Percentiles rank a stretch among this genome's conserved stretches.
phyloP scores from a whole-genome alignment of 2,113 vertebrate species.

The Nyctereutes procyonoides region DNA sequence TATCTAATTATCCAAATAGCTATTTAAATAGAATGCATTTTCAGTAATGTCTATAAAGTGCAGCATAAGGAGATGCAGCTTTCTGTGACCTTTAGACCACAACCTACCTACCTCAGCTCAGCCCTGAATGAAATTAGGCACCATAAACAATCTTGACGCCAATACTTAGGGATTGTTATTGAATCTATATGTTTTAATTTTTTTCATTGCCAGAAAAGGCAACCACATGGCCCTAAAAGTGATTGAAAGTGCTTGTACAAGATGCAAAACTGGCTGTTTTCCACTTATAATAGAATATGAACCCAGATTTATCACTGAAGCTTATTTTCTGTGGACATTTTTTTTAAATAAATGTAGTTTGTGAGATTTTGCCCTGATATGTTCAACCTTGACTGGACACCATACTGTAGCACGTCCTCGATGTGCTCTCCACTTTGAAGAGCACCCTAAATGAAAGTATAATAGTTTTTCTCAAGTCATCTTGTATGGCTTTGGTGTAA shows the following conservation, averaged over 20 bases:
- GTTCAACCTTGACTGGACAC: not conserved
- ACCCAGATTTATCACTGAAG: slow-evolving; percentile 24
- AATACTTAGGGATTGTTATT: not conserved
- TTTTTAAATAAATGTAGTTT: slow-evolving; percentile 53
- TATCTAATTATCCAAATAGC: slow-evolving; percentile 69
- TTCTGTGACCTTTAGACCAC: slow-evolving; percentile 38
- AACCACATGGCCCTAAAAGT: slow-evolving; percentile 47
- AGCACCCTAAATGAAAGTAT: not conserved
- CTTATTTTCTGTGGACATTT: slow-evolving; percentile 54
- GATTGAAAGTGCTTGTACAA: slow-evolving; percentile 46
- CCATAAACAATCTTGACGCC: not conserved
- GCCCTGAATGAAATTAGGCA: not conserved
- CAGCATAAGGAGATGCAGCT: slow-evolving; percentile 22
- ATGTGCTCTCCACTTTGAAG: not conserved
- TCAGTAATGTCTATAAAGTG: slow-evolving; percentile 54
- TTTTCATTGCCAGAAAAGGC: slow-evolving; percentile 46
- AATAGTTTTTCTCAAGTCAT: not conserved
- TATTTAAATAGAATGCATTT: slow-evolving; percentile 71
- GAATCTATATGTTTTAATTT: slow-evolving; percentile 57
- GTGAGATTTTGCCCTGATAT: not conserved
- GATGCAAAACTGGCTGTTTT: slow-evolving; percentile 56
- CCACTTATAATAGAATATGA: not conserved
- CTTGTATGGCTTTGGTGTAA: not conserved
- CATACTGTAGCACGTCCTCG: not conserved
- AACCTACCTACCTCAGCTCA: not conserved